Conservation (phyloP, 2,888 invertebrate genomes). For the Diachrysia chrysitis region DNA sequence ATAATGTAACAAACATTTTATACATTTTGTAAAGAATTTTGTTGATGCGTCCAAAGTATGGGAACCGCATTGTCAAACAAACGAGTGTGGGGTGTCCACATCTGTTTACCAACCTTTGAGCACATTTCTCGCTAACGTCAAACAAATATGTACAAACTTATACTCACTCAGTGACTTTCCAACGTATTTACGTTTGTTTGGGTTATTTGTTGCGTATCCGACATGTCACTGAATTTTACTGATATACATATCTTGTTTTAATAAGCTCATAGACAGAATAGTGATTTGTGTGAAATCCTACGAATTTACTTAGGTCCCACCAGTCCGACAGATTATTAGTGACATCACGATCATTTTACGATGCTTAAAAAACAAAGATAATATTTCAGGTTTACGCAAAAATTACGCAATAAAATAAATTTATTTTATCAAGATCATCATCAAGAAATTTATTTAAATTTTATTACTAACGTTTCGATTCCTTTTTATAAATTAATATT, state of each 20-base stretch:
- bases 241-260: background rate
- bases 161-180: conserved; percentile 23
- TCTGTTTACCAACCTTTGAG: conserved; percentile 66
- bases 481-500: too few species aligned
- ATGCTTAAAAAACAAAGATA: too few species aligned
- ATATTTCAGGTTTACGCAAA: too few species aligned
- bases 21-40: conserved; percentile 11
- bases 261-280: background rate
- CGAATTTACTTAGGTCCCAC: background rate
- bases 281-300: background rate
- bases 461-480: too few species aligned
- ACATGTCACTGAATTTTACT: background rate
- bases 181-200: conserved; percentile 12
- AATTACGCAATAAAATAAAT: too few species aligned
- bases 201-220: background rate
- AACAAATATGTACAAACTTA: conserved; percentile 39
- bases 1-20: background rate
- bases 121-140: conserved; percentile 48
- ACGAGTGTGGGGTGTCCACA: conserved; percentile 57
- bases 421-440: too few species aligned
- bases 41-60: conserved; percentile 45
- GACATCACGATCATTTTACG: too few species aligned
- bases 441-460: too few species aligned
- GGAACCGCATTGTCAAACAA: conserved; percentile 57
- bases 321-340: too few species aligned